Conservation (phyloP, 2,888 invertebrate genomes). For the Heliconius ismenius region DNA sequence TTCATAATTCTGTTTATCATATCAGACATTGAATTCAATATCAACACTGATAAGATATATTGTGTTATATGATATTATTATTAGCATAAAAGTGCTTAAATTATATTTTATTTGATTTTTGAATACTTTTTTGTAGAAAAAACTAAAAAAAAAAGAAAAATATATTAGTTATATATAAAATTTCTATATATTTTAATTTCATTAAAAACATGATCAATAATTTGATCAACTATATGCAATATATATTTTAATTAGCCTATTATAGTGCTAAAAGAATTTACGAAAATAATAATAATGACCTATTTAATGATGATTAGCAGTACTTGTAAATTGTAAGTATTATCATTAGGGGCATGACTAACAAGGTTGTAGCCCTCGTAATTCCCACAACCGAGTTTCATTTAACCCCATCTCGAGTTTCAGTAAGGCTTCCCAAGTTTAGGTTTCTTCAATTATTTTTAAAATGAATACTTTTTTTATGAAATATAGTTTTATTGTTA, state of each 20-base stretch:
- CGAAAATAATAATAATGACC: too few species aligned
- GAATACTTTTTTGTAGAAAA: too few species aligned
- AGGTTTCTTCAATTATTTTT: background rate
- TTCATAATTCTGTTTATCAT: slow-evolving; percentile 3
- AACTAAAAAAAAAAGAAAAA: too few species aligned
- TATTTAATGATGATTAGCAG: background rate
- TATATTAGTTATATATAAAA: too few species aligned
- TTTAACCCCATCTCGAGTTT: slow-evolving; percentile 4
- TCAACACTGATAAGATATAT: slow-evolving; percentile 14
- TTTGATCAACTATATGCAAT: too few species aligned
- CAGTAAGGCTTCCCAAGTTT: background rate
- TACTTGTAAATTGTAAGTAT: background rate
- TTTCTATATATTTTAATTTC: too few species aligned
- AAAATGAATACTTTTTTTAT: background rate
- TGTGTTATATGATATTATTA: slow-evolving; percentile 11
- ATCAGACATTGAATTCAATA: slow-evolving; percentile 4
- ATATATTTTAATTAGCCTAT: too few species aligned
- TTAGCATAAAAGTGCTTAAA: background rate
- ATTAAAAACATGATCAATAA: too few species aligned
- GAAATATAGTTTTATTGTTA: background rate
- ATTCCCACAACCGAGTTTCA: background rate
- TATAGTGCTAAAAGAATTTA: too few species aligned
- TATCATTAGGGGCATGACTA: background rate
- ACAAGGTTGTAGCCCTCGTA: background rate
- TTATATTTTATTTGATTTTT: too few species aligned